Evolutionary conservation across 2,797 vertebrate species (phyloP), one percentile per base, ranked within the genome.

Genomic region (Scomberomorus guttatus): DNA sequence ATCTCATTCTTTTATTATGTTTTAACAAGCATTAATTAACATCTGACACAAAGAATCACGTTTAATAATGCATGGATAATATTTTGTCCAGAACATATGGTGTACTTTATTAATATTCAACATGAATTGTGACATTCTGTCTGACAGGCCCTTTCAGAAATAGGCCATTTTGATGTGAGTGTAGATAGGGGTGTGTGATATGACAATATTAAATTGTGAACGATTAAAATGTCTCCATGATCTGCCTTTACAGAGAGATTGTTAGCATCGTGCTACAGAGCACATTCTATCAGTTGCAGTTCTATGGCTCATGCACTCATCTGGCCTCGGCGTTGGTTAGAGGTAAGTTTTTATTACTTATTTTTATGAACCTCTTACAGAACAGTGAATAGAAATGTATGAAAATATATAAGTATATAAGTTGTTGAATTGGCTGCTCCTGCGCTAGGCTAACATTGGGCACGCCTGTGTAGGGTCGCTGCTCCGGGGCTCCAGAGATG

Each of bases 1-100:
- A 90, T 91, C 87, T 80, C 70, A 79, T 84, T 91, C 83, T 92
- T 92, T 89, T 84, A 90, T 93, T 85, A 87, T 88, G 77, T 87
- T 94, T 94, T 90, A 94, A 94, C 92, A 88, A 91, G 93, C 91
- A 77, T 92, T 92, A 94, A 94, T 94, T 91, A 94, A 90, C 70
- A 76, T 80, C 89, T 91, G 92, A 94, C 92, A 94, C 80, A 83
- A 81, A 48, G 24, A 88, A 93, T 94, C 84, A 83, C 80, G 81
- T 91, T 93, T 91, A 94, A 94, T 94, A 94, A 94, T 91, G 89
- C 91, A 93, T 89, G 82, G 90, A 76, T 84, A 84, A 82, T 79
- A 85, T 90, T 92, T 85, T 81, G 81, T 90, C 87, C 29, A n/a
- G 82, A 94, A 91, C 94, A 93, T 94, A 94, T 94, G 93, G 92